A percentile compares a stretch with the other conserved stretches of the same genome.
Evolutionary conservation across 2,888 invertebrate species (phyloP).

Genomic region (Epinotia ramella): DNA sequence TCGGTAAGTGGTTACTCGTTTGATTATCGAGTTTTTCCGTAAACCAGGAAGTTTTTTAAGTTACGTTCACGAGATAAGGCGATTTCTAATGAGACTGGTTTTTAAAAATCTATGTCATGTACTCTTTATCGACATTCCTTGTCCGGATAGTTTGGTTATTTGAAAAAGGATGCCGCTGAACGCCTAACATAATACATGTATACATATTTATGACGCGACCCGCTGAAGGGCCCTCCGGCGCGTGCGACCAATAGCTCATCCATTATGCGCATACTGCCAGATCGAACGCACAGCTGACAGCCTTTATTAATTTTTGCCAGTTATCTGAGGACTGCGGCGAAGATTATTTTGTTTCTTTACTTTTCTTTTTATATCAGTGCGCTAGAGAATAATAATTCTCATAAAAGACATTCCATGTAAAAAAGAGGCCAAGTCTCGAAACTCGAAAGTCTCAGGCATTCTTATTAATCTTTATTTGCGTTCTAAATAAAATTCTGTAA

Average conservation of each 20-base stretch:
- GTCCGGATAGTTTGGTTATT: not conserved
- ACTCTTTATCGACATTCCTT: not conserved
- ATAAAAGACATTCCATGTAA: no score
- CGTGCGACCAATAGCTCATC: conserved; percentile 55
- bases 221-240: conserved; percentile 15
- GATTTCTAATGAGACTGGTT: not conserved
- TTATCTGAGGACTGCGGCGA: not conserved
- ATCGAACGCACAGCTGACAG: conserved; percentile 23
- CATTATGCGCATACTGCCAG: conserved; percentile 63
- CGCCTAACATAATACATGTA: conserved; percentile 2
- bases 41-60: not conserved
- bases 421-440: no score
- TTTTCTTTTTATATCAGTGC: not conserved
- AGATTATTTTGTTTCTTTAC: not conserved
- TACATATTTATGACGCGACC: conserved; percentile 12
- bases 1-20: conserved; percentile 7
- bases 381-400: no score
- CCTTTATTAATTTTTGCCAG: conserved; percentile 35
- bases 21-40: not conserved
- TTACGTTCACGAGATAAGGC: no score
- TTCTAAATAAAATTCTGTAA: no score
- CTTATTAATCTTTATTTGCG: no score
- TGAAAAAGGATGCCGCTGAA: not conserved
- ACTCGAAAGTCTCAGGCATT: no score
- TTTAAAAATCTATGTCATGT: not conserved